Base-by-base conservation (phyloP, 2,888 invertebrate species). In the Therioaphis trifolii region DNA sequence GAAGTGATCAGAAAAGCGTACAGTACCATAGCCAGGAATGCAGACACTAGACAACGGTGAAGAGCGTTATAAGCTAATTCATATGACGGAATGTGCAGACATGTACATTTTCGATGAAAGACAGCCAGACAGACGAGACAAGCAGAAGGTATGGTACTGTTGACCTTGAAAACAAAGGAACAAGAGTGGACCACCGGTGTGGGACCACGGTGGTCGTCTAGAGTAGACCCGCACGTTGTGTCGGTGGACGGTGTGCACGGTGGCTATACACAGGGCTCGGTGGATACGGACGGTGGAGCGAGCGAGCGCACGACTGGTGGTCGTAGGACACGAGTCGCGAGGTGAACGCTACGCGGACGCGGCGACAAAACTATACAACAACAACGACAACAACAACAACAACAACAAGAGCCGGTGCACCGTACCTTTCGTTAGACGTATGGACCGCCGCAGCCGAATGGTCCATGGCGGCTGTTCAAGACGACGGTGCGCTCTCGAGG, bases 371-470 rank as follows among this genome's bases (percentile, higher is more conserved):
- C n/a, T n/a, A n/a, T n/a, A 24, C 21, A 58, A 61, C 0, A 15
- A 61, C 5, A 61, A 61, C 61, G 24, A 12, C 1, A 21, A 58
- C 58, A 58, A 24, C 11, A n/a, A n/a, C n/a, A 18, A 49, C 18
- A 18, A n/a, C 5, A 52, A 52, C 0, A n/a, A n/a, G 7, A 35
- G 7, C 18, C 52, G 4, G n/a, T 52, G 5, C 18, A 18, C 7
- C 24, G 21, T 82, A 82, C 82, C 74, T 82, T 63, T 82, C 82
- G 58, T 82, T 82, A 74, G 46, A 72, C 72, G 61, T 82, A n/a
- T 72, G 78, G 68, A 46, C 78, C 68, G 78, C 82, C 49, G 74
- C 74, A 24, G 49, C 74, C 49, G 82, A 61, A 49, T 61, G 63
- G 46, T 82, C 82, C 82, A 82, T 72, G 71, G 49, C 49, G 82